Base-by-base conservation (phyloP, 2,113 vertebrate species). In the Hemiprocne comata region DNA sequence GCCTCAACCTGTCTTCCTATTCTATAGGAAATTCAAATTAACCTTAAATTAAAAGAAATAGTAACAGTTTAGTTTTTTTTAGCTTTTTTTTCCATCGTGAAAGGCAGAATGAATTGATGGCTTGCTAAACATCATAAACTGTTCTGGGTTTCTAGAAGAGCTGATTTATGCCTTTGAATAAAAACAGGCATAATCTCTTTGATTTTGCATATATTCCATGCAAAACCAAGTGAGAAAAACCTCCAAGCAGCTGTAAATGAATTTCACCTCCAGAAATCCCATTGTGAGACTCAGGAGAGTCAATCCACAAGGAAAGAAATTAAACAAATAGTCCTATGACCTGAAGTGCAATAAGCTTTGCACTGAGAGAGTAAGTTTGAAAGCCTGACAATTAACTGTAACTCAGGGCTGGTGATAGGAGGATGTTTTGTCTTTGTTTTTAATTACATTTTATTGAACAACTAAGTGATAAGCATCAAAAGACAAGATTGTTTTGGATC, bases 401-500 rank as follows among this genome's bases (percentile, higher is more conserved):
- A 14, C 69, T 95, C 87, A n/a, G 64, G 69, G 55, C 0, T 94
- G 64, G 55, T 76, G 75, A 89, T 84, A 95, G 78, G 64, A 64
- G 48, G 69, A 93, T 93, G 83, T 65, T 89, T 57, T 95, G 84
- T 55, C 83, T 95, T 94, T 97, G 93, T 83, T 95, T 90, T 77
- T 97, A 97, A 96, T 95, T 94, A 94, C 86, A 76, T 84, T 95
- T 92, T 85, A 89, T 95, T 96, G 75, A 83, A 93, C 82, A 95
- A 93, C 86, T 82, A 86, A 93, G 89, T 38, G 78, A 97, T 96
- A 97, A 95, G 72, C 96, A 96, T 97, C 80, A 96, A 95, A 97
- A 95, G 50, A 93, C 90, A 96, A 95, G 81, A 83, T 70, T 89
- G 88, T 65, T 93, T 98, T 98, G 97, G 86, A 97, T 96, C 92